Conservation (phyloP, 2,888 invertebrate species). For the Brachynemurus nebulosus region DNA sequence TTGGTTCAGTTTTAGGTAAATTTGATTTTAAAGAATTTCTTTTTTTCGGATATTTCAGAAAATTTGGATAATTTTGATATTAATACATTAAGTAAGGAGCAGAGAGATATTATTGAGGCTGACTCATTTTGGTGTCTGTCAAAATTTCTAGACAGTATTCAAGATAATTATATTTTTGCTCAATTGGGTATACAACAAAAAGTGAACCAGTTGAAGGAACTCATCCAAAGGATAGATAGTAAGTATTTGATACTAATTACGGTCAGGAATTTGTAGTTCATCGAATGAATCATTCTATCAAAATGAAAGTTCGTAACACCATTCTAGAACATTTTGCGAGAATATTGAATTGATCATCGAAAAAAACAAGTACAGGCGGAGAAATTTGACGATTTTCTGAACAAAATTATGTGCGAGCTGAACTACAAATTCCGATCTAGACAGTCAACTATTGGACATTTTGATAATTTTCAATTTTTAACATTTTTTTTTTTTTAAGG, state of each 20-base stretch:
- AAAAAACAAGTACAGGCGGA: too few species aligned
- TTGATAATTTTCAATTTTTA: not conserved
- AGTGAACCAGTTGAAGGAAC: constrained; percentile 89
- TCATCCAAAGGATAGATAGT: constrained; percentile 92
- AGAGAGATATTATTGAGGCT: constrained; percentile 83
- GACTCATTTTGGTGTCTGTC: constrained; percentile 99
- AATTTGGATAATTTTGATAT: constrained; percentile 84
- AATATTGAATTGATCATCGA: too few species aligned
- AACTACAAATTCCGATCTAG: too few species aligned
- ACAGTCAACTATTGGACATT: too few species aligned
- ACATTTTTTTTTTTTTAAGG: constrained; percentile 31
- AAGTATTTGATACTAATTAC: constrained; percentile 22
- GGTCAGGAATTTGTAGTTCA: too few species aligned
- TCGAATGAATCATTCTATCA: too few species aligned
- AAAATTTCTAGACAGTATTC: constrained; percentile 94
- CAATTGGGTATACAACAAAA: constrained; percentile 98
- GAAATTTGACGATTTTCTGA: too few species aligned
- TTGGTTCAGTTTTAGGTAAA: not conserved
- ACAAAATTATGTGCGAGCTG: too few species aligned
- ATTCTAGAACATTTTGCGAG: too few species aligned
- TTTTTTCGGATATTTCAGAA: too few species aligned
- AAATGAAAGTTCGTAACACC: too few species aligned
- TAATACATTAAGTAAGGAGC: constrained; percentile 58
- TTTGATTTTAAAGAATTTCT: too few species aligned
- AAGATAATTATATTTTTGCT: constrained; percentile 99